Base-by-base conservation (phyloP, 2,113 vertebrate genomes). In the Amphiprion percula region DNA sequence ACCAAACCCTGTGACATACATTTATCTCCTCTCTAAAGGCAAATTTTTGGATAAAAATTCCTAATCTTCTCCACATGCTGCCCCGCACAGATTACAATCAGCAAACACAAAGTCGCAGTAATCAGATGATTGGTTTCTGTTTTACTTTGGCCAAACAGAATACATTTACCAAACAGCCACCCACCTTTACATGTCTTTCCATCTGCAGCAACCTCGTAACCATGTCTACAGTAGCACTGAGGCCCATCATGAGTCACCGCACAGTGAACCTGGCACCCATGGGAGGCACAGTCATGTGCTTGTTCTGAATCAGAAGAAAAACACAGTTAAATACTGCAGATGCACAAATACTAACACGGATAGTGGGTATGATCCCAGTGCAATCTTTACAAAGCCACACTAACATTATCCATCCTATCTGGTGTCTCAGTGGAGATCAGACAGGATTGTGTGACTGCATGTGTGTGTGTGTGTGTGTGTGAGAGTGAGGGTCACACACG, bases 121-220 rank as follows among this genome's bases (percentile, higher is more conserved):
- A 78, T 76, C 8, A 53, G 60, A 70, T 23, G 39, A 67, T 65
- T 80, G 50, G 49, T 72, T 54, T 58, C 16, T n/a, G 24, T 44
- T 49, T 58, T 52, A 56, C 69, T 55, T 83, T 56, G 41, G 24
- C 39, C 15, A 23, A 30, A 16, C n/a, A 28, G 44, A 65, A 68
- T 1, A 58, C 66, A 41, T 73, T 19, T 26, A 68, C 66, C 56
- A 80, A 80, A 77, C 62, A 23, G 39, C 54, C 76, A 80, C 95
- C 71, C 19, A 99, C 98, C 98, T 96, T 95, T 97, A 89, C 98
- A 99, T 33, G 88, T 94, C 93, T 95, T 96, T 60, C 95, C 87
- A 24, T 99, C 97, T 66, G 95, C 94, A 7, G 95, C 95, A 3
- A 99, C 94, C 81, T 98, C 97, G 74, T 96, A 98, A 74, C 95